Evolutionary conservation across 2,888 invertebrate genomes (phyloP).

Genomic region (Melangyna quadrimaculata): DNA sequence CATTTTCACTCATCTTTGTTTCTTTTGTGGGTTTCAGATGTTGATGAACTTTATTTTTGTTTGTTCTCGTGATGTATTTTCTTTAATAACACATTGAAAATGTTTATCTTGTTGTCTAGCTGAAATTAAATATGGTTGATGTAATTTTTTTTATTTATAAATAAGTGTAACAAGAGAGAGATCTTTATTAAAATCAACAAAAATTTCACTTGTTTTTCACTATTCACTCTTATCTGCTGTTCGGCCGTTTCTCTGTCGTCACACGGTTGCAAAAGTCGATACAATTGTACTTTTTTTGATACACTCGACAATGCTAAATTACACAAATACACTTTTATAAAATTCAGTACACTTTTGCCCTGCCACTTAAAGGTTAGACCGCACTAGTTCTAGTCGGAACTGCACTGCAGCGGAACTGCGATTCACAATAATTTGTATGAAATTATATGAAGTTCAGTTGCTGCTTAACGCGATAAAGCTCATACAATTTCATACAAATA

Average conservation of each 20-base stretch:
- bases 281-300: too few relatives aligned
- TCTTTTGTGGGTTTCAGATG: not conserved
- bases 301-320: too few relatives aligned
- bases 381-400: too few relatives aligned
- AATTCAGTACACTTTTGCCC: too few relatives aligned
- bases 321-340: too few relatives aligned
- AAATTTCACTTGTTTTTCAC: slow-evolving; percentile 22
- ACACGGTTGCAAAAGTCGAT: too few relatives aligned
- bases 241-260: not conserved
- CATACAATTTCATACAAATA: too few relatives aligned
- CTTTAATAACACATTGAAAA: slow-evolving; percentile 18
- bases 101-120: not conserved
- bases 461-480: too few relatives aligned
- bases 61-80: not conserved
- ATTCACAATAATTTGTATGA: too few relatives aligned
- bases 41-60: slow-evolving; percentile 33
- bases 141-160: not conserved
- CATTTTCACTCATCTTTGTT: slow-evolving; percentile 68
- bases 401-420: too few relatives aligned
- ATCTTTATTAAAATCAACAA: not conserved
- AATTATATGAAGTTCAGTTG: too few relatives aligned
- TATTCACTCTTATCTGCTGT: not conserved
- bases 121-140: not conserved
- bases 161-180: not conserved
- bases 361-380: too few relatives aligned